A percentile compares a stretch with the other conserved stretches of the same genome.
phyloP scores from a whole-genome alignment of 92 coral and sea anemone genomes.

The Palythoa caribaeorum region DNA sequence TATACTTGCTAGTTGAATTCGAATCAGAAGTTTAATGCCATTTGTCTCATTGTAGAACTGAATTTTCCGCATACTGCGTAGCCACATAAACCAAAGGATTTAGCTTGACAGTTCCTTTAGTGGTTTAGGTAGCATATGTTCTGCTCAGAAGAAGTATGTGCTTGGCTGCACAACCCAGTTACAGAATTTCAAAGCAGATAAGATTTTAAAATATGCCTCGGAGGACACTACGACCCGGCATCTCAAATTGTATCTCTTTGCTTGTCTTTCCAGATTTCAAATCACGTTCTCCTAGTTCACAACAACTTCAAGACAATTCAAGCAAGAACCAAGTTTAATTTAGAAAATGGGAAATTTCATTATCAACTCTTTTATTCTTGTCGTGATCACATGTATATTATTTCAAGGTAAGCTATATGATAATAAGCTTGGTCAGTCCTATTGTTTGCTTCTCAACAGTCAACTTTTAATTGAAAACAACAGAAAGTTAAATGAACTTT shows the following conservation, averaged over 20 bases:
- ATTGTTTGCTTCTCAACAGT: neutral
- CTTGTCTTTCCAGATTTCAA: neutral
- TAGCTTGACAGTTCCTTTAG: neutral
- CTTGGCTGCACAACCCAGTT: neutral
- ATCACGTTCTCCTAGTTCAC: neutral
- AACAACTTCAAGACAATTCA: neutral
- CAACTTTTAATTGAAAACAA: neutral
- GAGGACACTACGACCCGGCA: neutral
- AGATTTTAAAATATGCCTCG: too few species aligned
- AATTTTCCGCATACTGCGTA: neutral
- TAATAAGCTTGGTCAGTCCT: neutral
- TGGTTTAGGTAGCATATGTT: neutral
- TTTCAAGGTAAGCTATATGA: slow-evolving; percentile 3
- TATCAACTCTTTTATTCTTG: neutral
- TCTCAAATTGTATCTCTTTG: neutral
- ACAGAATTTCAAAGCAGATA: too few species aligned
- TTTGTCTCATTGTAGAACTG: neutral
- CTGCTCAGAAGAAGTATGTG: neutral
- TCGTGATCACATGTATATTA: neutral
- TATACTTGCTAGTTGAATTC: neutral
- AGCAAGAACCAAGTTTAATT: neutral
- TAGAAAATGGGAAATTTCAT: neutral
- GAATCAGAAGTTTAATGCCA: neutral
- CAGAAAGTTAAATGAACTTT: neutral
- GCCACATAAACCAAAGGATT: neutral